Base-by-base conservation (phyloP, 1,140 invertebrate genomes). In the Meteorus sp. region DNA sequence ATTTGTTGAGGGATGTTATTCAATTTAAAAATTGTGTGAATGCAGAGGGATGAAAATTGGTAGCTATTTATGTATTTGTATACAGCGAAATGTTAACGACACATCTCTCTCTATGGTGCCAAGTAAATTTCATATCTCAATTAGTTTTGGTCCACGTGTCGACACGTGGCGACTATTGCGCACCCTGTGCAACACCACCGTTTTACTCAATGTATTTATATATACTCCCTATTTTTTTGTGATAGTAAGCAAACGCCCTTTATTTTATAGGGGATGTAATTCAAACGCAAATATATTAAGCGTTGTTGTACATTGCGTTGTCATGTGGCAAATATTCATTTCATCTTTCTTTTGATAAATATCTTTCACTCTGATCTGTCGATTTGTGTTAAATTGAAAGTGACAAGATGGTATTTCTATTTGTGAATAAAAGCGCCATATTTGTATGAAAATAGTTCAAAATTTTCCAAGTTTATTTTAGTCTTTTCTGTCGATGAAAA, bases 101-200 rank as follows among this genome's bases (percentile, higher is more conserved):
- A 31, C 22, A 13, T 22, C 13, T 69, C 69, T 64, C 60, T 45
- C 47, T 35, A 8, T 60, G 59, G 61, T 66, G 61, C 65, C 74
- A 73, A 75, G 71, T 76, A 76, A 78, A 77, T 75, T 76, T 73
- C 68, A 74, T 68, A 71, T 79, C 72, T 74, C 76, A 78, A 78
- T 79, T 78, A 76, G 75, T 79, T 78, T 73, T 76, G 56, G 11
- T 31, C 25, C 75, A 77, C 76, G 76, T 64, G 75, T 56, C 70
- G 74, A 54, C 77, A 73, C 77, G 75, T 77, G 78, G 43, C 66
- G 20, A 20, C 60, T 62, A 69, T 67, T 62, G 56, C 52, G 48
- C 51, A 45, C 53, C 57, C 48, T 50, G 53, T 39, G 25, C 54
- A 25, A n/a, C 19, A 15, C 41, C 27, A n/a, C n/a, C n/a, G n/a